phyloP scores from a whole-genome alignment of 2,888 invertebrate genomes.

The Drosophila borealis region DNA sequence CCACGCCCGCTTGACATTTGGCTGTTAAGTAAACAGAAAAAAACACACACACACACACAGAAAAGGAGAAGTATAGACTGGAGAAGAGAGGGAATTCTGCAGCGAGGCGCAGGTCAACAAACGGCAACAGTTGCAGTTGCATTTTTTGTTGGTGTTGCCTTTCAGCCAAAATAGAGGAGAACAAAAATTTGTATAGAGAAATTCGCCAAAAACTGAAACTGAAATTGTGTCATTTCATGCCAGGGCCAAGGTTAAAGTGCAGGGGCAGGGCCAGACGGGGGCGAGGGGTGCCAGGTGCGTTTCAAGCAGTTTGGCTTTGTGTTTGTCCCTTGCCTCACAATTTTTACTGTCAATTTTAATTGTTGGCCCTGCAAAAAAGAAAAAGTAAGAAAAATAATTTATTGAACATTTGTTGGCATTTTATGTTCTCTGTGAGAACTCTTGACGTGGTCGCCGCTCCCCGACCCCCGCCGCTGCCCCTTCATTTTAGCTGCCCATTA shows the following conservation, averaged over 20 bases:
- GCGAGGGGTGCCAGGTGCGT: background rate
- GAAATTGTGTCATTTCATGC: constrained; percentile 84
- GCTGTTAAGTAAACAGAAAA: constrained; percentile 71
- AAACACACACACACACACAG: constrained; percentile 25
- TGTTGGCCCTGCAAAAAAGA: constrained; percentile 48
- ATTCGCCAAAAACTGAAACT: constrained; percentile 70
- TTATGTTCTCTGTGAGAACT: constrained; percentile 62
- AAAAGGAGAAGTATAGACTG: background rate
- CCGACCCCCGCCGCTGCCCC: background rate
- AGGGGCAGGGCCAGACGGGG: constrained; percentile 3
- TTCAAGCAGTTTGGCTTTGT: constrained; percentile 49
- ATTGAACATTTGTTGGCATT: constrained; percentile 62
- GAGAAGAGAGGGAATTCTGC: constrained; percentile 7
- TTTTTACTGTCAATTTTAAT: constrained; percentile 71
- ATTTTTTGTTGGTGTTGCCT: constrained; percentile 69
- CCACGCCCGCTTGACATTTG: constrained; percentile 78
- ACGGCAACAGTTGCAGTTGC: constrained; percentile 48
- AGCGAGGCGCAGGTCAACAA: constrained; percentile 63
- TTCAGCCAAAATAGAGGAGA: constrained; percentile 48
- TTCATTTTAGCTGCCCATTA: constrained; percentile 59
- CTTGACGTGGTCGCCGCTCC: constrained; percentile 64
- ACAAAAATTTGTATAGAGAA: constrained; percentile 20
- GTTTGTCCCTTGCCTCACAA: constrained; percentile 21
- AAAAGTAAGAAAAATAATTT: constrained; percentile 45
- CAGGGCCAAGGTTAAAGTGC: constrained; percentile 39